Evolutionary conservation across 2,113 vertebrate species (phyloP).

Genomic region (Dasyornis broadbenti): DNA sequence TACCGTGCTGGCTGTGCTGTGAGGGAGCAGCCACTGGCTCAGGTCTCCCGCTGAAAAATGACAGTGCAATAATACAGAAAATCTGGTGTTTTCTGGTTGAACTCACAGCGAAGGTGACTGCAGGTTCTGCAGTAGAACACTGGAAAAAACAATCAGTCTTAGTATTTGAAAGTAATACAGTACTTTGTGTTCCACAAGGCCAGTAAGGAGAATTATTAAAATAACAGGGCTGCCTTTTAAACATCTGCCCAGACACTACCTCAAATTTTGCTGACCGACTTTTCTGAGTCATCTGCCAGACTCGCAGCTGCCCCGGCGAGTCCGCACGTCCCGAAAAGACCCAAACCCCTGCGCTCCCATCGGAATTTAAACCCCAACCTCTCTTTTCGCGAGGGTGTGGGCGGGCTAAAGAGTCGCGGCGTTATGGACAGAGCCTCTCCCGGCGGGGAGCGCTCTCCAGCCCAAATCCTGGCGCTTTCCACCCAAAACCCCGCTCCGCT

Average conservation of each 20-base stretch:
- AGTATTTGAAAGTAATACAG: background rate
- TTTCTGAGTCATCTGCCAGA: background rate
- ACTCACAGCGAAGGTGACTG: background rate
- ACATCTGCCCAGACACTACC: background rate
- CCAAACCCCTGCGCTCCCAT: background rate
- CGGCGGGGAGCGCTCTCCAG: rapidly evolving
- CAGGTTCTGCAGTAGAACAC: background rate
- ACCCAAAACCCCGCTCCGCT: rapidly evolving
- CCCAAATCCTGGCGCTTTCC: background rate
- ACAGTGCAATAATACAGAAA: background rate
- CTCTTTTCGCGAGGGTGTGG: background rate
- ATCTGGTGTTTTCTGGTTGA: background rate
- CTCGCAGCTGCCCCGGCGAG: background rate
- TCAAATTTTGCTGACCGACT: background rate
- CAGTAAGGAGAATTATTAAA: background rate
- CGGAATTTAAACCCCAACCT: background rate
- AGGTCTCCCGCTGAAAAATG: background rate
- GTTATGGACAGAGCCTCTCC: rapidly evolving
- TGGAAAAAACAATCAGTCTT: background rate
- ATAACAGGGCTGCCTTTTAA: background rate
- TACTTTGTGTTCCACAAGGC: background rate
- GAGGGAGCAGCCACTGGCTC: background rate
- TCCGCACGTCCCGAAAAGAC: background rate
- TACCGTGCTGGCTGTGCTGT: background rate
- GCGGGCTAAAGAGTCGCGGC: rapidly evolving